Base-by-base conservation (phyloP, 92 coral and sea anemone species). In the Porites evermanni region DNA sequence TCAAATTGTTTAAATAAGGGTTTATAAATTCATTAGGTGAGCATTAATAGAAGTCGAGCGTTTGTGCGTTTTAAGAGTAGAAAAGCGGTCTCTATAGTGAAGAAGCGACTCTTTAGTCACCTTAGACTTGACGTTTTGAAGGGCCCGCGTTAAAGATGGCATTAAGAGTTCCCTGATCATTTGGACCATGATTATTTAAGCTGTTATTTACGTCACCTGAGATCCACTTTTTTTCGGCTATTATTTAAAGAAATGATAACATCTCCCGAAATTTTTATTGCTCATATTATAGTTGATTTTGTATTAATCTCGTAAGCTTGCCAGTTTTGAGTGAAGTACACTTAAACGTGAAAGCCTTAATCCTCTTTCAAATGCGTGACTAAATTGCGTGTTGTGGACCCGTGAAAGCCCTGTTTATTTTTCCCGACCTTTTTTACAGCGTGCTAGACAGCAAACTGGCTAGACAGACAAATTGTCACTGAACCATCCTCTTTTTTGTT, bases 1-100 rank as follows among this genome's bases (percentile, higher is more conserved):
- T 76, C 80, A 76, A 76, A 58, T 16, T 59, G 80, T 76, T 59
- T 64, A 76, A 76, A 76, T 53, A 76, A 26, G 26, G 68, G 11
- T 74, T 58, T 17, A 13, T 17, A 58, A 59, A 53, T 20, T 79
- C 16, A 79, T 79, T 20, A 64, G n/a, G n/a, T 13, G 12, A 16
- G 53, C 44, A 64, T 12, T 47, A 3, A 47, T 67, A n/a, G 17
- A 64, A 78, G 12, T 19, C 82, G 4, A 6, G 23, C 60, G 12
- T 2, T 16, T 24, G 24, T 75, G 26, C 47, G 32, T 78, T 20
- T n/a, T 9, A 1, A 38, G 4, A 63, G 24, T 19, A 44, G 70
- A 38, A 38, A 38, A 38, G 47, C 47, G 47, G 7, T 38, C 47
- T 38, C 47, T 4, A 38, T 3, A 38, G 47, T 38, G 47, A 38